phyloP scores from a whole-genome alignment of 2,888 invertebrate genomes.

The Diaprepes abbreviatus region DNA sequence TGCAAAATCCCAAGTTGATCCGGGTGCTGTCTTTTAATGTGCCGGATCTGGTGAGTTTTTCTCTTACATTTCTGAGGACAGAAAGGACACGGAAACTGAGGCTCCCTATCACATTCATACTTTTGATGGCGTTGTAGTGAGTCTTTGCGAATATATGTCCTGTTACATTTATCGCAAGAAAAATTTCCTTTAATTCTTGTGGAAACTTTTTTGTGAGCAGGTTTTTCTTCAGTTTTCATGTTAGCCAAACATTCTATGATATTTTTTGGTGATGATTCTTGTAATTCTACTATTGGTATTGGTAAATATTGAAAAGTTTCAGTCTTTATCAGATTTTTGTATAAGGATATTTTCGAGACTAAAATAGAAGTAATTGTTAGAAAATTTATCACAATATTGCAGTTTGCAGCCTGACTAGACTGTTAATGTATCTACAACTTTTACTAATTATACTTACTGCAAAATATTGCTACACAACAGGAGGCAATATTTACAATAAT shows the following conservation, averaged over 20 bases:
- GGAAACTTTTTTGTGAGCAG: slow-evolving; percentile 55
- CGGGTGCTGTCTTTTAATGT: slow-evolving; percentile 70
- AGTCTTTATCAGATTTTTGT: background rate
- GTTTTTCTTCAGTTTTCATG: slow-evolving; percentile 40
- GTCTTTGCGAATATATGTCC: slow-evolving; percentile 49
- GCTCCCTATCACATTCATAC: slow-evolving; percentile 82
- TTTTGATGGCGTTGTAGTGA: slow-evolving; percentile 83
- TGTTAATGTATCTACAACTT: too few relatives aligned
- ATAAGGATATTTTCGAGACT: background rate
- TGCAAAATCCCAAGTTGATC: slow-evolving; percentile 69
- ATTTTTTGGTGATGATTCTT: background rate
- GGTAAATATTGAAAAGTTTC: background rate
- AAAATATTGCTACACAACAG: too few relatives aligned
- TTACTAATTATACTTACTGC: too few relatives aligned
- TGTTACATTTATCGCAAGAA: slow-evolving; percentile 58
- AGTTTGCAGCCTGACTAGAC: too few relatives aligned
- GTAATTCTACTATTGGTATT: slow-evolving; percentile 23
- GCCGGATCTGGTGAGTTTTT: slow-evolving; percentile 73
- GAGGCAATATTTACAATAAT: too few relatives aligned
- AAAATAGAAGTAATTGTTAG: background rate
- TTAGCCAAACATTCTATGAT: slow-evolving; percentile 4
- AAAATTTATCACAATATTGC: too few relatives aligned
- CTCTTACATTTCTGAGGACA: slow-evolving; percentile 78
- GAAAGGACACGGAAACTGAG: slow-evolving; percentile 79
- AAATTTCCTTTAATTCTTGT: slow-evolving; percentile 63